A percentile compares a stretch with the other conserved stretches of the same genome.
phyloP scores from a whole-genome alignment of 2,888 invertebrate genomes.

The Eupsilia transversa region DNA sequence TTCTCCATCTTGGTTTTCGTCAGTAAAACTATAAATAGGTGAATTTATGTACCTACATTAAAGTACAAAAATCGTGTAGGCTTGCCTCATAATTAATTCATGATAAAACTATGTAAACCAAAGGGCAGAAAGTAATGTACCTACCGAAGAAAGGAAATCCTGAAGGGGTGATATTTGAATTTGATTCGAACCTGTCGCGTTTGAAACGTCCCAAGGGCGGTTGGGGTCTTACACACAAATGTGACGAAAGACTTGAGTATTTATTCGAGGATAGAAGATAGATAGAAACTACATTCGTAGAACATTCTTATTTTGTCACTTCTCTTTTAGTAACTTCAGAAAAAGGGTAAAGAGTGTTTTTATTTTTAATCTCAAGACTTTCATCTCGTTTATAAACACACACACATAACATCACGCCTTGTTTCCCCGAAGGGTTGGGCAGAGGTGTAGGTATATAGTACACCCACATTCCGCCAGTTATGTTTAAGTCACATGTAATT shows the following conservation, averaged over 20 bases:
- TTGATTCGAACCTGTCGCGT: conserved; percentile 65
- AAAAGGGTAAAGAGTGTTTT: not conserved
- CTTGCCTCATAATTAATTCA: conserved; percentile 61
- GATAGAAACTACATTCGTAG: conserved; percentile 15
- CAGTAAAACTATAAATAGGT: not conserved
- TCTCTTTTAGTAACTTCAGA: not conserved
- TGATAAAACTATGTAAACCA: conserved; percentile 53
- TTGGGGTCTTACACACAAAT: conserved; percentile 55
- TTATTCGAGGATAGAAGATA: conserved; percentile 42
- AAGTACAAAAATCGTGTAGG: conserved; percentile 23
- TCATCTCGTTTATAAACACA: not conserved
- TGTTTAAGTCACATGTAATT: not conserved
- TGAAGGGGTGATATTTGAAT: conserved; percentile 68
- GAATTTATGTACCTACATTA: conserved; percentile 11
- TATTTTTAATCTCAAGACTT: not conserved
- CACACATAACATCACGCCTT: not conserved
- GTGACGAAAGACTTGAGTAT: conserved; percentile 43
- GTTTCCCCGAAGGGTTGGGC: not conserved
- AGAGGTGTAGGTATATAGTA: too few relatives aligned
- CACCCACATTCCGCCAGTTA: not conserved
- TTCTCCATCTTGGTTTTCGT: accelerated
- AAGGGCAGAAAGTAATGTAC: conserved; percentile 53
- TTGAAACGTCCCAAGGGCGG: conserved; percentile 59
- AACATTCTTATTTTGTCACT: not conserved
- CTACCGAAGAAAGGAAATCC: conserved; percentile 36